Conservation (phyloP, 2,113 vertebrate species). For the Hucho hucho region DNA sequence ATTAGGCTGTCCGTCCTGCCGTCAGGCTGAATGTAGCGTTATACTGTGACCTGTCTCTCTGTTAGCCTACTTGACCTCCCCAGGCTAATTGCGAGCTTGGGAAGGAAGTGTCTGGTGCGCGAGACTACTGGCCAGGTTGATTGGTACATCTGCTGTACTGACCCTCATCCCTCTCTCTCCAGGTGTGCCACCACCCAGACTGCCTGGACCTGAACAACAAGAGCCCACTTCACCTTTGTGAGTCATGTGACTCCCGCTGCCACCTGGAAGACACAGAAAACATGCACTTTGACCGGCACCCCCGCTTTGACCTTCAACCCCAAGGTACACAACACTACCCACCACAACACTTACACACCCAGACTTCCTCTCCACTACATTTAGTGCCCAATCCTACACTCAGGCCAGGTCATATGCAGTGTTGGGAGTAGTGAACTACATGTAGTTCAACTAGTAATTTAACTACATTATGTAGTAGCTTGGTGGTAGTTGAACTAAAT, state of each 20-base stretch:
- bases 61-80: background rate
- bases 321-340: constrained; percentile 73
- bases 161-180: constrained; percentile 47
- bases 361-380: too few species aligned
- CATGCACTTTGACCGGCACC: constrained; percentile 87
- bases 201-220: constrained; percentile 83
- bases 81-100: too few species aligned
- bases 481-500: too few species aligned
- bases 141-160: constrained; percentile 2
- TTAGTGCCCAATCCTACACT: too few species aligned
- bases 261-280: constrained; percentile 74
- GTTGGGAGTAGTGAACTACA: too few species aligned
- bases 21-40: background rate
- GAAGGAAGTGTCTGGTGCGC: too few species aligned
- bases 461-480: too few species aligned
- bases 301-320: constrained; percentile 84
- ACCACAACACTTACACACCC: background rate
- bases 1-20: constrained; percentile 28
- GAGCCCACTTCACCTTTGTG: constrained; percentile 84
- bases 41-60: constrained; percentile 1
- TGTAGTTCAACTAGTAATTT: too few species aligned
- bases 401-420: too few species aligned
- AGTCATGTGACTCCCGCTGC: constrained; percentile 84
- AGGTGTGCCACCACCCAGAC: constrained; percentile 91
- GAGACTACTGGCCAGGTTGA: background rate